phyloP scores from a whole-genome alignment of 1,140 invertebrate genomes.

The Bombus turneri region DNA sequence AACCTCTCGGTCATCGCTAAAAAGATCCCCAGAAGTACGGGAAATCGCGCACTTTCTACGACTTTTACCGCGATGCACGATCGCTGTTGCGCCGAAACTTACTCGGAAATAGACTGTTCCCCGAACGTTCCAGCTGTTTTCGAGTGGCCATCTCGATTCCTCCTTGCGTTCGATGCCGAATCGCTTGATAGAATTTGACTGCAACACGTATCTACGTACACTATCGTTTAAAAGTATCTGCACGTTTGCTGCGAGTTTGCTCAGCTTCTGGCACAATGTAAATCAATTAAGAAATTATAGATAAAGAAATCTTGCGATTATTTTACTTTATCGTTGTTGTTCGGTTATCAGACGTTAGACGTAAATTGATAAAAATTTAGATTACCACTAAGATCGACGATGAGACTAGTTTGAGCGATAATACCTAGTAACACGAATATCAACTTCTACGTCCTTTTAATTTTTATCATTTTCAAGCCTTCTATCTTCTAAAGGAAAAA shows the following conservation, averaged over 20 bases:
- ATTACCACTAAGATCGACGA: no score
- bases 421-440: not conserved
- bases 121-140: constrained; percentile 32
- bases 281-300: no score
- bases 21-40: constrained; percentile 56
- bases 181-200: no score
- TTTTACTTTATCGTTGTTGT: not conserved
- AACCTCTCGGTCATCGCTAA: constrained; percentile 66
- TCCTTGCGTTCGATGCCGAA: not conserved
- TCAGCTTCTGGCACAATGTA: no score
- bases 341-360: no score
- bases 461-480: not conserved
- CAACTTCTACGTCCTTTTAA: not conserved
- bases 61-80: constrained; percentile 24
- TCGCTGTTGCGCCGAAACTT: constrained; percentile 44
- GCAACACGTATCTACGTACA: no score
- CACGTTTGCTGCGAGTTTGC: no score
- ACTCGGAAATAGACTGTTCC: constrained; percentile 50
- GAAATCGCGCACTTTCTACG: constrained; percentile 64
- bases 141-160: not conserved
- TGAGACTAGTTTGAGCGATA: not conserved
- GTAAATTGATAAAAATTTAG: no score
- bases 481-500: not conserved
- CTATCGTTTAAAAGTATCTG: not conserved
- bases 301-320: not conserved